phyloP scores from a whole-genome alignment of 2,888 invertebrate species.

The Idaea straminata region DNA sequence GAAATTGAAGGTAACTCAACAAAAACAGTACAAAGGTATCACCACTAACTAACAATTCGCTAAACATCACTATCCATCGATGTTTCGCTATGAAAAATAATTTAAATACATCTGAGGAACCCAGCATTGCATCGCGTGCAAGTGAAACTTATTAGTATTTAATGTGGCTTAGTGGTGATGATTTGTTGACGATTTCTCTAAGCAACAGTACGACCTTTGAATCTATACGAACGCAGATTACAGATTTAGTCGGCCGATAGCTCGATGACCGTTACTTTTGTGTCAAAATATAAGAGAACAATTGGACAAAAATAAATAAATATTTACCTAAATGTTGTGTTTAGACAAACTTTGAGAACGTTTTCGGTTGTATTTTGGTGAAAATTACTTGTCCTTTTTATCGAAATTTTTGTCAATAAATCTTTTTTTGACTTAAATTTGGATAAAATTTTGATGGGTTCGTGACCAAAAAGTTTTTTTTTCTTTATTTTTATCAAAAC shows the following conservation, averaged over 20 bases:
- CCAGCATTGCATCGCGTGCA: background rate
- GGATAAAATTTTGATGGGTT: too few relatives aligned
- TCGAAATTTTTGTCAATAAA: too few relatives aligned
- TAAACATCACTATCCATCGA: background rate
- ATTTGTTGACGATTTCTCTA: conserved; percentile 17
- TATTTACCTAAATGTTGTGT: too few relatives aligned
- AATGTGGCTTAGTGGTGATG: conserved; percentile 12
- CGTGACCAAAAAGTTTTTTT: too few relatives aligned
- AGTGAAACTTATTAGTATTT: background rate
- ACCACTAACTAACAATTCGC: background rate
- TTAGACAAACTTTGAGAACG: too few relatives aligned
- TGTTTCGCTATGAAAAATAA: background rate
- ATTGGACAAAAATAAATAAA: too few relatives aligned
- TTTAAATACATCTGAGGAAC: conserved; percentile 7
- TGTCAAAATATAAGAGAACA: too few relatives aligned
- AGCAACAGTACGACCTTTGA: conserved; percentile 18
- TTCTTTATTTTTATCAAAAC: too few relatives aligned
- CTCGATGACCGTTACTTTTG: too few relatives aligned
- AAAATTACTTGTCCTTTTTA: too few relatives aligned
- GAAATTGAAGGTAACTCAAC: background rate
- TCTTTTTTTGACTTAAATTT: too few relatives aligned
- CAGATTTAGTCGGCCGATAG: background rate
- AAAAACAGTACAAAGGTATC: background rate
- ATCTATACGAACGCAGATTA: background rate
- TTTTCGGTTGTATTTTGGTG: too few relatives aligned